Percentiles rank a stretch among this genome's conserved stretches.
Conservation (phyloP, 2,888 invertebrate species). For the Metalampra italica region DNA sequence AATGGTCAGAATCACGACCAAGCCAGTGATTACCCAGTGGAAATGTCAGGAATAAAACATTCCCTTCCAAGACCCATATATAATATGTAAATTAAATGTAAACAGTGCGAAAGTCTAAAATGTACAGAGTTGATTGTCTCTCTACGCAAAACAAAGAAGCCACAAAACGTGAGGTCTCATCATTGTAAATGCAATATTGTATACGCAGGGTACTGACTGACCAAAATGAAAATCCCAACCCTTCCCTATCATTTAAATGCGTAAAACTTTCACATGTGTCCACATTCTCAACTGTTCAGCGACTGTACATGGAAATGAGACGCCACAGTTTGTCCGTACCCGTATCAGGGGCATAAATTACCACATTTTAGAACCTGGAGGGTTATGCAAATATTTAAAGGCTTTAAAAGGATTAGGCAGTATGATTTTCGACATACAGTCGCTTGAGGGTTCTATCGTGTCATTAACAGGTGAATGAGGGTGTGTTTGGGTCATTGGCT, state of each 20-base stretch:
- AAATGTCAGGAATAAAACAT: too few relatives aligned
- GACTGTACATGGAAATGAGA: conserved; percentile 1
- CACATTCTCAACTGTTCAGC: not conserved
- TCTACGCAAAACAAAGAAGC: too few relatives aligned
- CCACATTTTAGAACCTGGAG: not conserved
- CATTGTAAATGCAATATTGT: not conserved
- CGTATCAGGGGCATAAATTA: not conserved
- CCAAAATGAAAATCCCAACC: not conserved
- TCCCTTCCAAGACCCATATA: too few relatives aligned
- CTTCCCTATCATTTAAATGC: not conserved
- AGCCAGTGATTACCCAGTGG: too few relatives aligned
- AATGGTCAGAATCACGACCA: too few relatives aligned
- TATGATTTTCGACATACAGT: not conserved
- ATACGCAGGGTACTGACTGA: not conserved
- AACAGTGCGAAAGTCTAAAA: too few relatives aligned
- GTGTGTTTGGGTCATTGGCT: not conserved
- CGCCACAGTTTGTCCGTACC: not conserved
- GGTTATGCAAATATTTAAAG: not conserved
- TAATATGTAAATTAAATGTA: too few relatives aligned
- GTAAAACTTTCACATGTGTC: not conserved
- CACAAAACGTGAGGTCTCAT: too few relatives aligned
- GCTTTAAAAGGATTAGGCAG: not conserved
- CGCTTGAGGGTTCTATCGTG: not conserved
- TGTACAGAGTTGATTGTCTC: too few relatives aligned
- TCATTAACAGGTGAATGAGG: not conserved